These are phyloP conservation scores for Selene dorsalis DNA, from an alignment of 2,797 vertebrate species.

Conservation along the genomic window DNA sequence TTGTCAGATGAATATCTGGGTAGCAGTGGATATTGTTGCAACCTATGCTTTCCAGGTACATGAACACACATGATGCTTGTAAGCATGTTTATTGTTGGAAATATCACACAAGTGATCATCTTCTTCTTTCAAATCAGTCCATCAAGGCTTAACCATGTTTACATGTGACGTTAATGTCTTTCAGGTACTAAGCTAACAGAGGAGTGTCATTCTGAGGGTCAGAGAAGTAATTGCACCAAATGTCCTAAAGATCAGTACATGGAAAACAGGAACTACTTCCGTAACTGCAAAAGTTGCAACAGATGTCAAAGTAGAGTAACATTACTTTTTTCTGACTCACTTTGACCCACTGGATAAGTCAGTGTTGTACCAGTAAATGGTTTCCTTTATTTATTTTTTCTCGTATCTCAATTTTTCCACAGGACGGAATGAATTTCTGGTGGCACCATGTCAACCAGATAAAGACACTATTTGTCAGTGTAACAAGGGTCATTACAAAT, in stretches of 20 bases:
- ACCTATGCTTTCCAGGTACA: slow-evolving; percentile 80
- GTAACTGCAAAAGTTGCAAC: slow-evolving; percentile 42
- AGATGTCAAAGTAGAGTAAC: slow-evolving; percentile 60
- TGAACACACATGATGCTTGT: background rate
- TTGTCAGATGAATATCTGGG: background rate
- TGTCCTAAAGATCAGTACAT: slow-evolving; percentile 52
- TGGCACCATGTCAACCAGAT: accelerated
- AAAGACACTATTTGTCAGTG: slow-evolving; percentile 76
- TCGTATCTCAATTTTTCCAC: background rate
- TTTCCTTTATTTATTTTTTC: slow-evolving; percentile 2
- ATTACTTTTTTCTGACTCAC: background rate
- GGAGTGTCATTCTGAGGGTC: slow-evolving; percentile 3
- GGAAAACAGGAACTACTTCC: slow-evolving; percentile 31
- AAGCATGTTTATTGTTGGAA: background rate
- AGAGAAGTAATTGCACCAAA: slow-evolving; percentile 45
- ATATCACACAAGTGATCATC: background rate
- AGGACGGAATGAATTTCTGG: background rate
- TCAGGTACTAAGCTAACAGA: slow-evolving; percentile 74
- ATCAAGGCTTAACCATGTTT: background rate
- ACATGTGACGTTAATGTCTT: slow-evolving; percentile 15
- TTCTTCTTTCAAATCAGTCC: background rate
- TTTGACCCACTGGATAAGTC: background rate
- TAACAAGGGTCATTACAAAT: slow-evolving; percentile 48
- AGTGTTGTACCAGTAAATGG: background rate
- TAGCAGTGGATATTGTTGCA: slow-evolving; percentile 70